Evolutionary conservation across 2,888 invertebrate genomes (phyloP), one percentile per base, ranked within the genome.

Genomic region (Cotesia congregata): DNA sequence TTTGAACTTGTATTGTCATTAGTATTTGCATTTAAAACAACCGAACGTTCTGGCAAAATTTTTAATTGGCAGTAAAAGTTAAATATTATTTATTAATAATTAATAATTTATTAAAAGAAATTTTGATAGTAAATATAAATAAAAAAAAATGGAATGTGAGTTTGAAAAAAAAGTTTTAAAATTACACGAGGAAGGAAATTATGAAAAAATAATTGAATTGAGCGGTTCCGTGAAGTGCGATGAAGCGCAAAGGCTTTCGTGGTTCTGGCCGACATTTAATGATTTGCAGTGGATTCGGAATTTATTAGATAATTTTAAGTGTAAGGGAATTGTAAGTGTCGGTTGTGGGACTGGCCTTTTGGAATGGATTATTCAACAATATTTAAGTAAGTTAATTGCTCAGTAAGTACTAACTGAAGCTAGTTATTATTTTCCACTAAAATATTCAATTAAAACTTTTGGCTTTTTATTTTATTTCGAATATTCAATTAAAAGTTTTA

Each of bases 301-400:
- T 4, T 85, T 90, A 69, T 83, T 94, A 72, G 77, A 81, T 17
- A 85, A 90, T 59, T 85, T 91, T 17, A 80, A 90, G 5, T 90
- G 93, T 81, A 85, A 88, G 5, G 90, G 90, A 39, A 88, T 95
- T 61, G 87, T 93, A 75, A 95, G 95, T 81, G 89, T 96, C 59
- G 96, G 96, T 0, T 96, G 96, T 86, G 96, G 96, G 12, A 93
- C 93, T 80, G 96, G 96, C 0, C 90, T 96, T n/a, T 90, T 96
- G 41, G 96, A 96, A 88, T 96, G 96, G 95, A 92, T 96, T 81
- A 90, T 96, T 68, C 90, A 90, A 65, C 90, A 92, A 87, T 92
- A 92, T 82, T 92, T 93, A 82, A 93, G 95, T 95, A 88, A 67
- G 73, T 74, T 68, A 62, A 9, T 40, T 20, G 1, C 7, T 6